phyloP scores from a whole-genome alignment of 2,797 vertebrate species.

The Diplodus puntazzo region DNA sequence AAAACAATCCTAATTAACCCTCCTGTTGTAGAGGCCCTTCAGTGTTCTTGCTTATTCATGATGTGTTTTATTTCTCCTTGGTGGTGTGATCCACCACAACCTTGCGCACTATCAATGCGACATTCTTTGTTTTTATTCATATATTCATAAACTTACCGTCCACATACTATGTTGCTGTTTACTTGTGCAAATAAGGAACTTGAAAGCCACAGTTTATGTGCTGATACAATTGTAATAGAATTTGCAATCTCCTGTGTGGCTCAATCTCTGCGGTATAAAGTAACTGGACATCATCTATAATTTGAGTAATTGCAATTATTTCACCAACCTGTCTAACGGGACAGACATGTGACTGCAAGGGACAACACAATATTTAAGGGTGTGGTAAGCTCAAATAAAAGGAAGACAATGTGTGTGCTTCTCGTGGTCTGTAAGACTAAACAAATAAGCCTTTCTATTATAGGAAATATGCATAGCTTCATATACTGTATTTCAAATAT shows the following conservation, averaged over 20 bases:
- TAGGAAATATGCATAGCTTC: not conserved
- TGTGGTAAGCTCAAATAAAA: not conserved
- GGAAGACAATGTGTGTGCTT: not conserved
- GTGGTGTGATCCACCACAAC: constrained; percentile 10
- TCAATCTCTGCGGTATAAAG: constrained; percentile 13
- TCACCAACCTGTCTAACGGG: not conserved
- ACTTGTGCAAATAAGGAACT: not conserved
- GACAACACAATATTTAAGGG: not conserved
- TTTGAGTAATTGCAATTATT: not conserved
- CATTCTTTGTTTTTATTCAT: constrained; percentile 1
- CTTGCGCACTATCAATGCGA: not conserved
- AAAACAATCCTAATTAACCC: constrained; percentile 63
- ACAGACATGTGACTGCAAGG: not conserved
- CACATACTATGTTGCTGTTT: not conserved
- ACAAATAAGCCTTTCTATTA: not conserved
- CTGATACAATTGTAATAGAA: constrained; percentile 23
- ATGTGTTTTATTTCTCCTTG: constrained; percentile 41
- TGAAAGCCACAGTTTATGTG: not conserved
- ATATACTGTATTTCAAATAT: not conserved
- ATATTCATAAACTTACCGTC: not conserved
- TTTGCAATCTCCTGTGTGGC: not conserved
- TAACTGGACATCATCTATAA: not conserved
- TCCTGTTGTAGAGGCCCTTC: constrained; percentile 29
- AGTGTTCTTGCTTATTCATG: constrained; percentile 38
- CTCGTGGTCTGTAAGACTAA: not conserved